Conservation (phyloP, 1,140 invertebrate species). For the Drosophila seguyi region DNA sequence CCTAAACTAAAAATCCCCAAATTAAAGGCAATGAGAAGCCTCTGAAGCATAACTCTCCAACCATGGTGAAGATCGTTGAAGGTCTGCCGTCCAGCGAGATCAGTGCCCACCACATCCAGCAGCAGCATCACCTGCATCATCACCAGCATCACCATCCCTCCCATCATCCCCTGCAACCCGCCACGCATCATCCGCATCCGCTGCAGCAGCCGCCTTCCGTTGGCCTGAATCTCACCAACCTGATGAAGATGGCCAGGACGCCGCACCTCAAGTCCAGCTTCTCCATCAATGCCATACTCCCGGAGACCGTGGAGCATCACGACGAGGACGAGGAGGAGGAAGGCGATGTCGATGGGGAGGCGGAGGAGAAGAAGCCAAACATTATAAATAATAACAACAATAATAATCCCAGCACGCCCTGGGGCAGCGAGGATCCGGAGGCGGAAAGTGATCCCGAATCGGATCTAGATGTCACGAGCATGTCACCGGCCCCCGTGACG, state of each 20-base stretch:
- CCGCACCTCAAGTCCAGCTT: conserved; percentile 89
- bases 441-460: conserved; percentile 88
- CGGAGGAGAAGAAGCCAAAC: conserved; percentile 36
- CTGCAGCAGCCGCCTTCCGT: conserved; percentile 58
- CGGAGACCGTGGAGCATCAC: conserved; percentile 87
- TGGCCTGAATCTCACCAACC: conserved; percentile 65
- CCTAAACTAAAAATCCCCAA: not conserved
- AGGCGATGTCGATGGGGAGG: conserved; percentile 55
- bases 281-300: conserved; percentile 90
- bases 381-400: conserved; percentile 45
- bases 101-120: conserved; percentile 48
- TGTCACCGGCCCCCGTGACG: conserved; percentile 77
- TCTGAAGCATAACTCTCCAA: conserved; percentile 18
- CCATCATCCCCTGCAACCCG: conserved; percentile 25
- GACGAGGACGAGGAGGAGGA: conserved; percentile 59
- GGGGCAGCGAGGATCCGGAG: conserved; percentile 81
- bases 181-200: conserved; percentile 40
- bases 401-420: conserved; percentile 53
- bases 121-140: conserved; percentile 43
- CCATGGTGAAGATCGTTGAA: conserved; percentile 79
- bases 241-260: conserved; percentile 86
- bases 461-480: conserved; percentile 92
- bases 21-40: conserved; percentile 22
- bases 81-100: conserved; percentile 50
- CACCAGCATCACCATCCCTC: conserved; percentile 43